Evolutionary conservation across 2,113 vertebrate species (phyloP).

Genomic region (Myotis davidii): DNA sequence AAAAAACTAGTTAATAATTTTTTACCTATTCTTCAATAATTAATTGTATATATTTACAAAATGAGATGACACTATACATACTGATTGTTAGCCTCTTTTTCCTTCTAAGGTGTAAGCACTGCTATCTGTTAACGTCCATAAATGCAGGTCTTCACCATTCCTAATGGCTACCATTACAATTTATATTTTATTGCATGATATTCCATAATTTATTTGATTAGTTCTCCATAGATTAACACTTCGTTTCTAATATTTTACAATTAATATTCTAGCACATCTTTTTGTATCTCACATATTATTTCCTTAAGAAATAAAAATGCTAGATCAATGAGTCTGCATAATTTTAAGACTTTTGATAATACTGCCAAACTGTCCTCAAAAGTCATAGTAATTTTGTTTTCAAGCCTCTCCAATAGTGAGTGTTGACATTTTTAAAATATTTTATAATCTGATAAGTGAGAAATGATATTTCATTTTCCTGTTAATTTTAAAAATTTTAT

Average conservation of each 20-base stretch:
- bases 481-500: slow-evolving; percentile 46
- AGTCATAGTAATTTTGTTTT: slow-evolving; percentile 17
- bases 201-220: slow-evolving; percentile 31
- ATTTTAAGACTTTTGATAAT: not conserved
- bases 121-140: not conserved
- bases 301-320: slow-evolving; percentile 34
- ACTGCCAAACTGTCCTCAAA: not conserved
- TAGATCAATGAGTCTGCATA: not conserved
- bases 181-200: slow-evolving; percentile 20
- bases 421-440: slow-evolving; percentile 4
- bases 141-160: slow-evolving; percentile 21
- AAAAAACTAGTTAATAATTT: not conserved
- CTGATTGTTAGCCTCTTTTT: slow-evolving; percentile 2
- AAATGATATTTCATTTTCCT: slow-evolving; percentile 9
- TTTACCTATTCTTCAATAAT: slow-evolving; percentile 1
- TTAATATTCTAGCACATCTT: slow-evolving; percentile 29
- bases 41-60: slow-evolving; percentile 48
- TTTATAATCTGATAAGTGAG: not conserved
- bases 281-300: not conserved
- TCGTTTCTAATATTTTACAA: slow-evolving; percentile 27
- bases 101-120: not conserved
- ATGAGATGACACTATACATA: not conserved
- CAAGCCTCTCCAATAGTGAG: not conserved
- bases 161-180: slow-evolving; percentile 18
- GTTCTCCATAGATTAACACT: not conserved